Conservation (phyloP, 1,140 invertebrate species). For the Formica selysi region DNA sequence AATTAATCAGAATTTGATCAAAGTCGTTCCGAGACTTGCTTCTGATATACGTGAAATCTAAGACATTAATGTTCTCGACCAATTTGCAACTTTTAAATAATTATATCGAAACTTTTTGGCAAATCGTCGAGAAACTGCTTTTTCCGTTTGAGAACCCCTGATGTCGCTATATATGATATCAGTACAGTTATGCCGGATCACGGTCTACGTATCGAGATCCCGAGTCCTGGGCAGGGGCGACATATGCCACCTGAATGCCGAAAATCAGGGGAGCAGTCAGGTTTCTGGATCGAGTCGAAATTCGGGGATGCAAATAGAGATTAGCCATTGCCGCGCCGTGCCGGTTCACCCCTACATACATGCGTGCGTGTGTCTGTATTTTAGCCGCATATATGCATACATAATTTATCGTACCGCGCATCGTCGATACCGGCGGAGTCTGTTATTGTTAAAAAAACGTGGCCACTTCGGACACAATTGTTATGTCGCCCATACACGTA, state of each 20-base stretch:
- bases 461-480: conserved; percentile 48
- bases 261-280: conserved; percentile 83
- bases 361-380: conserved; percentile 56
- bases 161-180: conserved; percentile 70
- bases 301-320: conserved; percentile 80
- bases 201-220: conserved; percentile 65
- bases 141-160: conserved; percentile 78
- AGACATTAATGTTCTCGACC: not conserved
- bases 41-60: not conserved
- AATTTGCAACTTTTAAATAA: not conserved
- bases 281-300: conserved; percentile 81
- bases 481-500: not conserved
- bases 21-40: too few species aligned
- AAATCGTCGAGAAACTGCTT: not conserved
- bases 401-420: conserved; percentile 74
- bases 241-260: conserved; percentile 85
- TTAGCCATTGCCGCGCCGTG: conserved; percentile 65
- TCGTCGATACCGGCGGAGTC: conserved; percentile 49
- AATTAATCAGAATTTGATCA: too few species aligned
- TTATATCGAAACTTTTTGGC: not conserved
- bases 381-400: conserved; percentile 73
- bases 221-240: conserved; percentile 72
- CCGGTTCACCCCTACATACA: conserved; percentile 51
- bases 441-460: conserved; percentile 51
- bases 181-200: conserved; percentile 80